These are phyloP conservation scores for Wasmannia auropunctata DNA, from an alignment of 1,140 invertebrate species.

Conservation along the genomic window DNA sequence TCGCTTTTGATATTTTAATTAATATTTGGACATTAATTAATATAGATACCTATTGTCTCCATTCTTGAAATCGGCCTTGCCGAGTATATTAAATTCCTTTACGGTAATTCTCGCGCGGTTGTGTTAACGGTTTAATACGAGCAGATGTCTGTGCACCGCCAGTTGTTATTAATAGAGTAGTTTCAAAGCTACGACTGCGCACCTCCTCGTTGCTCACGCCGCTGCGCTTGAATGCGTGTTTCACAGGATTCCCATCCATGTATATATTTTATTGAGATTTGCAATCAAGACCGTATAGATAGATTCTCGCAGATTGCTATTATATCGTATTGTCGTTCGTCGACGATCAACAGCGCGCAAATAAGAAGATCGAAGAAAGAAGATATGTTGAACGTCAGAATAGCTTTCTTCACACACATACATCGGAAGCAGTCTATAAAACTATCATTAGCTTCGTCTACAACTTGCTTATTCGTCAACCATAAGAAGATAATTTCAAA, in stretches of 20 bases:
- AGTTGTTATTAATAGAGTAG: conserved; percentile 12
- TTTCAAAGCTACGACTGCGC: neutral
- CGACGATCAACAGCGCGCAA: neutral
- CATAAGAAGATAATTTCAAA: neutral
- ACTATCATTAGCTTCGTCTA: neutral
- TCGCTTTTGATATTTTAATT: neutral
- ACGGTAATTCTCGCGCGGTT: neutral
- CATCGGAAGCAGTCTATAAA: neutral
- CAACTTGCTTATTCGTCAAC: neutral
- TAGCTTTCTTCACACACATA: neutral
- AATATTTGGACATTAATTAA: neutral
- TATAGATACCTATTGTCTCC: neutral
- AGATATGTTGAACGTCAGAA: neutral
- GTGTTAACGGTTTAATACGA: conserved; percentile 16
- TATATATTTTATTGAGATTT: conserved; percentile 26
- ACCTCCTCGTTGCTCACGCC: conserved; percentile 13
- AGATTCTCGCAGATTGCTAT: conserved; percentile 8
- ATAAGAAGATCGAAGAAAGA: neutral
- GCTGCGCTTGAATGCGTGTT: neutral
- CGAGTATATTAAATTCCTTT: neutral
- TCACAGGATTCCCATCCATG: neutral
- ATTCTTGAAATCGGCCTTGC: neutral
- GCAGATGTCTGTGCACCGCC: neutral
- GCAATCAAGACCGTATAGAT: neutral
- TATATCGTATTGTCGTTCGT: neutral